Evolutionary conservation across 2,113 vertebrate species (phyloP).

Genomic region (Balaeniceps rex): DNA sequence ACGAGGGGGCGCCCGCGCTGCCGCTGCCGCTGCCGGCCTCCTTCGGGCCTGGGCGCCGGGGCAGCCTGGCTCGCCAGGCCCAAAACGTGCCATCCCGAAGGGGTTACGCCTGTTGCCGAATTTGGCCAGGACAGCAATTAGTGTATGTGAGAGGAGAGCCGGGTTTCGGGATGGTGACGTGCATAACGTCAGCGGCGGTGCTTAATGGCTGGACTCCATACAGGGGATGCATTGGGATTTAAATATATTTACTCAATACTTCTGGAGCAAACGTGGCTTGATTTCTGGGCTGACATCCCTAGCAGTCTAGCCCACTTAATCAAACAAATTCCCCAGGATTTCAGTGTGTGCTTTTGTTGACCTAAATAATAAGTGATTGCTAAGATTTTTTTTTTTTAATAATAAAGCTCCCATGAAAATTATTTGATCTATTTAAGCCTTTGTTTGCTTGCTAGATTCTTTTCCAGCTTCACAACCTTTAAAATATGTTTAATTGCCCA

Average conservation of each 20-base stretch:
- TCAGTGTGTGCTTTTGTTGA: not conserved
- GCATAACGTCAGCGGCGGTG: not conserved
- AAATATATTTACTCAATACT: rapidly evolving
- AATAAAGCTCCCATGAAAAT: not conserved
- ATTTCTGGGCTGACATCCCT: not conserved
- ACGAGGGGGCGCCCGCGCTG: constrained; percentile 44
- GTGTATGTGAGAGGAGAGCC: not conserved
- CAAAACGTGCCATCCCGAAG: not conserved
- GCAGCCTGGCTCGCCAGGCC: not conserved
- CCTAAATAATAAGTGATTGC: not conserved
- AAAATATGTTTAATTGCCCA: not conserved
- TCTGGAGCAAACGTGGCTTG: not conserved
- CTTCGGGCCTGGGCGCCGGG: not conserved
- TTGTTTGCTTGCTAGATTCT: not conserved
- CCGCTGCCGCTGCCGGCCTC: not conserved
- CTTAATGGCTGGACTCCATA: not conserved
- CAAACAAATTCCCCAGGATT: not conserved
- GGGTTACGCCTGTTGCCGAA: not conserved
- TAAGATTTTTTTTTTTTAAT: not conserved
- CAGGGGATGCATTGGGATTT: not conserved
- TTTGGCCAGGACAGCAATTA: not conserved
- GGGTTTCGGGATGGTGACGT: not conserved
- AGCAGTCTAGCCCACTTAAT: not conserved
- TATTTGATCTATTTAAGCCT: not conserved
- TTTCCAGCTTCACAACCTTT: not conserved